phyloP scores from a whole-genome alignment of 2,113 vertebrate species.

The Psophia crepitans region DNA sequence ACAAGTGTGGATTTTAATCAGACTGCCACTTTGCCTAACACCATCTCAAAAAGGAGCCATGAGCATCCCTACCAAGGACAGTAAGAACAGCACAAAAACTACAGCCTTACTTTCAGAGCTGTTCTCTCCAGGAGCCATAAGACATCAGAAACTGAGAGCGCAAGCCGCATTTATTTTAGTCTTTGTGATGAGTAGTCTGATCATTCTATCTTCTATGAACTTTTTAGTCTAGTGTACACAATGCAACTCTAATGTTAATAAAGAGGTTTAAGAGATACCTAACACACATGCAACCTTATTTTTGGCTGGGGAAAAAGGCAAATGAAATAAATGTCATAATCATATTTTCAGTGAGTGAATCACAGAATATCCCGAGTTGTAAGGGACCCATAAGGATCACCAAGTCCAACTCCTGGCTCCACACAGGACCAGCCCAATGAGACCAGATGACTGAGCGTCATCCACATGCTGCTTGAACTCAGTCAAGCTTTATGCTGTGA shows the following conservation, averaged over 20 bases:
- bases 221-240: background rate
- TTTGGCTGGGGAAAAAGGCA: background rate
- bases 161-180: background rate
- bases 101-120: background rate
- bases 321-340: background rate
- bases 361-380: no score
- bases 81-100: background rate
- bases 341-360: background rate
- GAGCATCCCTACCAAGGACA: background rate
- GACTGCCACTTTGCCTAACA: background rate
- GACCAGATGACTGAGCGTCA: no score
- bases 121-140: background rate
- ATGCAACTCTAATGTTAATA: background rate
- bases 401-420: no score
- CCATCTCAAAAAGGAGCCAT: background rate
- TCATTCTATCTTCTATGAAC: background rate
- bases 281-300: background rate
- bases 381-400: no score
- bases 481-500: no score
- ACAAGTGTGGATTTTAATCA: background rate
- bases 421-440: no score
- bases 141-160: fast-evolving
- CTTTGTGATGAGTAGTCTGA: background rate
- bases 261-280: background rate
- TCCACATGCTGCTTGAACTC: no score